Percentiles rank a stretch among this genome's conserved stretches.
Evolutionary conservation across 2,888 invertebrate species (phyloP).

Genomic region (Pocota personata): DNA sequence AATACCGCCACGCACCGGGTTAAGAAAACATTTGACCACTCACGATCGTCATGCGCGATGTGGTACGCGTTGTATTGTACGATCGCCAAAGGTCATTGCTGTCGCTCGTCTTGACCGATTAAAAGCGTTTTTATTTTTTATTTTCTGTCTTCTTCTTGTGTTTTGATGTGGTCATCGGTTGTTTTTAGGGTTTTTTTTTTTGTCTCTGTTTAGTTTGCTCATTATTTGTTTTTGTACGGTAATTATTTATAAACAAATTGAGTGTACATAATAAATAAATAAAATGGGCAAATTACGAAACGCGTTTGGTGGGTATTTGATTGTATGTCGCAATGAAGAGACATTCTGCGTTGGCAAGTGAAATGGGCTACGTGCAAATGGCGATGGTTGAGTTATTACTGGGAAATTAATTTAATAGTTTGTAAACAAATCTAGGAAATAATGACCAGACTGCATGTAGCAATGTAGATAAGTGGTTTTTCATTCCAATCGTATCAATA

Average conservation of each 20-base stretch:
- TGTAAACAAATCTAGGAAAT: slow-evolving; percentile 30
- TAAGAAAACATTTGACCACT: slow-evolving; percentile 27
- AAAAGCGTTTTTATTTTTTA: not conserved
- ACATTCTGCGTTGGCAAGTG: slow-evolving; percentile 33
- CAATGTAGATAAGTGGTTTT: not conserved
- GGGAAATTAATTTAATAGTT: slow-evolving; percentile 23
- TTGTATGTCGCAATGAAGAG: slow-evolving; percentile 32
- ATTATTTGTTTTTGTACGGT: slow-evolving; percentile 28
- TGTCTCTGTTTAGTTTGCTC: slow-evolving; percentile 15
- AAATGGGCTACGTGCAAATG: slow-evolving; percentile 10
- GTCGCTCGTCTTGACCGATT: slow-evolving; percentile 50
- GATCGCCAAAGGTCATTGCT: slow-evolving; percentile 60
- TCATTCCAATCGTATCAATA: too few species aligned
- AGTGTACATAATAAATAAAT: not conserved
- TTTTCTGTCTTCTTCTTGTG: not conserved
- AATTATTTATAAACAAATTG: slow-evolving; percentile 53
- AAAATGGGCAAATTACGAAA: slow-evolving; percentile 23
- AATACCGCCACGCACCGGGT: slow-evolving; percentile 20
- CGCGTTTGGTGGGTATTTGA: not conserved
- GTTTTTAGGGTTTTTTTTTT: slow-evolving; percentile 21
- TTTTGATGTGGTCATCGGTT: slow-evolving; percentile 21
- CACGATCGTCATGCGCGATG: slow-evolving; percentile 25
- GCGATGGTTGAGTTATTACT: not conserved
- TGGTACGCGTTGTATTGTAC: slow-evolving; percentile 3
- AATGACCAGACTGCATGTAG: not conserved